Percentiles rank a stretch among this genome's conserved stretches.
Conservation (phyloP, 2,113 vertebrate genomes). For the Tenrec ecaudatus region DNA sequence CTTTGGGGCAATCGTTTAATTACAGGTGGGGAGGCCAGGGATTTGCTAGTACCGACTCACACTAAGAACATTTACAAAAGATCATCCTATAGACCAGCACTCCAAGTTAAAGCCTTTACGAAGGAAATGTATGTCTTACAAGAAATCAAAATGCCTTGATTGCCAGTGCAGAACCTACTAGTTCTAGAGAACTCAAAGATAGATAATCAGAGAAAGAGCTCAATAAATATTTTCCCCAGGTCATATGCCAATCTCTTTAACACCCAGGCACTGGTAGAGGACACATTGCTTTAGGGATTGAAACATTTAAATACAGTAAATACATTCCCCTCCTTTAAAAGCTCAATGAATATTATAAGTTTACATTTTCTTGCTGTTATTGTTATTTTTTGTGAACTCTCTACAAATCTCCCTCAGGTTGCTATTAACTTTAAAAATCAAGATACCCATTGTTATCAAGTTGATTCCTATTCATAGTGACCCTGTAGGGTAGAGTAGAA, state of each 20-base stretch:
- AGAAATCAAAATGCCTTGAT: not conserved
- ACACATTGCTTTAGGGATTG: not conserved
- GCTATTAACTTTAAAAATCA: not conserved
- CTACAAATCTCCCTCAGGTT: too few relatives aligned
- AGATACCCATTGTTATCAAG: too few relatives aligned
- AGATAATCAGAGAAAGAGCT: not conserved
- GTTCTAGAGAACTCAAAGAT: not conserved
- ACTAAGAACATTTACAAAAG: not conserved
- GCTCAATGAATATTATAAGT: not conserved
- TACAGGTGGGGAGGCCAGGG: not conserved
- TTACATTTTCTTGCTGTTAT: not conserved
- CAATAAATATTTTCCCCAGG: not conserved
- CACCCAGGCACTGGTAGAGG: not conserved
- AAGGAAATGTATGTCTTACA: not conserved
- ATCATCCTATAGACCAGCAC: not conserved
- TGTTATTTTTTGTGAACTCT: not conserved
- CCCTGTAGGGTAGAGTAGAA: too few relatives aligned
- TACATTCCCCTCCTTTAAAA: not conserved
- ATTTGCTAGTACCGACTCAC: not conserved
- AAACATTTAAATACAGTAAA: not conserved
- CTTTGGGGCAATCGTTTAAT: not conserved
- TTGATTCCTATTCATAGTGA: too few relatives aligned
- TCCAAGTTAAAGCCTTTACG: not conserved
- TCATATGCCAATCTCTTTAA: not conserved
- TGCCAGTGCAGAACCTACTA: not conserved